Evolutionary conservation across 2,888 invertebrate genomes (phyloP), one percentile per base, ranked within the genome.

Genomic region (Eledona agricola): DNA sequence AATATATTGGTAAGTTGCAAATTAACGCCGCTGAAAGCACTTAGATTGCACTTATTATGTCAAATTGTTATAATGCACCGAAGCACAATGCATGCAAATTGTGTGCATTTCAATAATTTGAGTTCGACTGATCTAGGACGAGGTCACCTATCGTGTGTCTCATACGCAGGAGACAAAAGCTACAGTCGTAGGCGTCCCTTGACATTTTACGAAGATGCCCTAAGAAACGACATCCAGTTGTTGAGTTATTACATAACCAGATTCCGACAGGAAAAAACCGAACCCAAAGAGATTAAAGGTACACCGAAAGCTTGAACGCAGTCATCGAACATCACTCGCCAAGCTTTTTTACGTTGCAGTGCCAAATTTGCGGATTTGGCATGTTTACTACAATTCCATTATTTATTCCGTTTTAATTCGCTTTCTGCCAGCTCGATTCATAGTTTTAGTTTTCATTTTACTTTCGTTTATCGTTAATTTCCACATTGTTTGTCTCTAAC

Each of bases 191-290:
- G 85, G 71, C 85, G 89, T 57, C 85, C 87, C 73, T 82, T 84
- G 72, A 72, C 71, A 61, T 64, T 72, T 35, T 81, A 81, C 67
- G 87, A 90, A 70, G 79, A 82, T 60, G 89, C 88, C 78, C 84
- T 92, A 76, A 86, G 86, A 77, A 89, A 85, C 77, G 92, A 92
- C 80, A 90, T 93, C 77, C 89, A 89, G 74, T 85, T 90, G 71
- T 83, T 92, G 73, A 92, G 92, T 74, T 91, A 87, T 82, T 93
- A 93, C 82, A 86, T 88, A 79, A 88, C 88, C 81, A 88, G 89
- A 63, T 75, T 77, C 66, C 72, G 72, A 47, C 68, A 73, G 51
- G 74, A 76, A 42, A 83, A 83, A 79, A 80, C 81, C 76, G 55
- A 56, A 38, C 51, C 51, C 15, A 57, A 51, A 49, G 55, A 52